Conservation (phyloP, 2,113 vertebrate species). For the Zeus faber region DNA sequence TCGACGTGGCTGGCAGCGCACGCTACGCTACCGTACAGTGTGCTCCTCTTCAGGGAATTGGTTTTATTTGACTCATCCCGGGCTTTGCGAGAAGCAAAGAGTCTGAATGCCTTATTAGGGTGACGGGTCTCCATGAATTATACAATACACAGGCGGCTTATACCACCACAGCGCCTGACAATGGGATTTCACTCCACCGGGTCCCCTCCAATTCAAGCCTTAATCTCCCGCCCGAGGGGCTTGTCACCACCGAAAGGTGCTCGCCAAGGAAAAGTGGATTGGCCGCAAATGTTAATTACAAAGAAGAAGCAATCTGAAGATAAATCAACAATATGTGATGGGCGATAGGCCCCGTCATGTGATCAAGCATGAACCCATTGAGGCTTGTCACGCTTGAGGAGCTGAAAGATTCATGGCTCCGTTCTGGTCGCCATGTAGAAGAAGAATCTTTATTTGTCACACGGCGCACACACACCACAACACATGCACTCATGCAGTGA, state of each 20-base stretch:
- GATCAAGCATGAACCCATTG: constrained; percentile 19
- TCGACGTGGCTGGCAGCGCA: constrained; percentile 8
- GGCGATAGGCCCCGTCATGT: background rate
- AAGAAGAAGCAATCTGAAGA: constrained; percentile 10
- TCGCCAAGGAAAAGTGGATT: constrained; percentile 20
- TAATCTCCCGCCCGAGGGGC: constrained; percentile 3
- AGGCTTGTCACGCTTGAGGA: constrained; percentile 3
- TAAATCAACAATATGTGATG: background rate
- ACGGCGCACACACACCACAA: constrained; percentile 2
- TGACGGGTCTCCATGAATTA: constrained; percentile 56
- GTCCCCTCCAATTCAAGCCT: constrained; percentile 11
- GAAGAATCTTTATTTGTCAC: too few relatives aligned
- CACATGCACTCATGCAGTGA: too few relatives aligned
- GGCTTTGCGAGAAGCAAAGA: constrained; percentile 25
- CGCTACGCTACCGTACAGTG: constrained; percentile 1
- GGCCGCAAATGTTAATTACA: constrained; percentile 15
- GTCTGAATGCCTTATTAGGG: constrained; percentile 50
- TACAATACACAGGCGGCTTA: constrained; percentile 51
- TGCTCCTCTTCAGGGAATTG: constrained; percentile 3
- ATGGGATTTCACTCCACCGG: too few relatives aligned
- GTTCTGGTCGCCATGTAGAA: background rate
- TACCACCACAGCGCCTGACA: too few relatives aligned
- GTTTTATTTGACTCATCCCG: constrained; percentile 27
- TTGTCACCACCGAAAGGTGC: constrained; percentile 16
- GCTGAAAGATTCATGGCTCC: background rate